These are phyloP conservation scores for Chrysaora quinquecirrha DNA, from an alignment of 30 jellyfish, hydroid and myxozoan genomes.

Conservation along the genomic window DNA sequence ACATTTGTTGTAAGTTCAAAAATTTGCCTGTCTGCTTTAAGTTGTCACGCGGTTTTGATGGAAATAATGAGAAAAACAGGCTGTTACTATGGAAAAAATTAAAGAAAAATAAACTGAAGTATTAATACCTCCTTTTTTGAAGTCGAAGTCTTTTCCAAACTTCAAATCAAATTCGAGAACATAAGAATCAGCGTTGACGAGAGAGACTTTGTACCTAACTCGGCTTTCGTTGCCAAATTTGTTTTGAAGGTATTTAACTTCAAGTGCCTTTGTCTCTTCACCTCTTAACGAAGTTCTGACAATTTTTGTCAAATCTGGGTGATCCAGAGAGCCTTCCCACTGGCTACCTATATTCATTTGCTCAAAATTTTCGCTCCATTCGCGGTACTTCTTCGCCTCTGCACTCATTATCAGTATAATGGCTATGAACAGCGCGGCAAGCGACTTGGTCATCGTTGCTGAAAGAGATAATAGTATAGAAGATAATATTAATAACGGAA, in stretches of 20 bases:
- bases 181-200: conserved; percentile 10
- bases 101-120: not conserved
- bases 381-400: not conserved
- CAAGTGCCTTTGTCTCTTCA: conserved; percentile 7
- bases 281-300: not conserved
- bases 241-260: conserved; percentile 9
- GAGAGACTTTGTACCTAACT: conserved; percentile 9
- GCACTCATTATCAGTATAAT: no score
- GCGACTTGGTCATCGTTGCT: no score
- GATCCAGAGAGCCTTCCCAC: conserved; percentile 27
- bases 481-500: no score
- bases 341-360: not conserved
- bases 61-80: no score
- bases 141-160: conserved; percentile 13
- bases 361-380: conserved; percentile 21
- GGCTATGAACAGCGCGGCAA: no score
- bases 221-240: conserved; percentile 24
- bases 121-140: conserved; percentile 25
- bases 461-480: no score
- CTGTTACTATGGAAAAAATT: no score
- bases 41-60: not conserved
- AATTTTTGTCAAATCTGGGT: conserved; percentile 19
- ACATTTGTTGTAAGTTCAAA: not conserved
- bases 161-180: conserved; percentile 10
- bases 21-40: not conserved